phyloP scores from a whole-genome alignment of 23 tunicate genomes.

The Styela clava region DNA sequence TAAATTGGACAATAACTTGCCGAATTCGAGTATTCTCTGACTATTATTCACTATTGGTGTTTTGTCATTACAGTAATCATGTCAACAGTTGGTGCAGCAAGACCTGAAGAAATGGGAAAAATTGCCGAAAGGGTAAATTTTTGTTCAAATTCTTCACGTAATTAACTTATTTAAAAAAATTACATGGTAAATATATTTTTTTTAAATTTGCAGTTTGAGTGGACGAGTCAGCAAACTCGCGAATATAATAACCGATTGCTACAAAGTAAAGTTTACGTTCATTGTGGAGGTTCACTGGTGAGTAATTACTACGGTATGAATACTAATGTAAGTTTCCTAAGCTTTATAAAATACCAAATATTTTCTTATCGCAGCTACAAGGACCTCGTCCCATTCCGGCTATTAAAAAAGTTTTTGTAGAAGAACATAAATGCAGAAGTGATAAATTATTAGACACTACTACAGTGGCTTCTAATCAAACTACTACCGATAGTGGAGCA shows the following conservation, averaged over 20 bases:
- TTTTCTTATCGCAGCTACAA: background rate
- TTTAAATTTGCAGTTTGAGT: background rate
- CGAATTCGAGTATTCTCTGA: too few species aligned
- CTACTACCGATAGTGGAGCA: background rate
- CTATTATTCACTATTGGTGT: too few species aligned
- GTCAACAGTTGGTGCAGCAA: constrained; percentile 14
- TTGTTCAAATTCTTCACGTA: background rate
- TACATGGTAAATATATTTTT: background rate
- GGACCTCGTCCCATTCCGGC: constrained; percentile 4
- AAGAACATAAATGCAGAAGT: background rate
- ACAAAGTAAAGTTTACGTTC: constrained; percentile 18
- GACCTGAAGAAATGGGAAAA: constrained; percentile 9
- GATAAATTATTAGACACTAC: background rate
- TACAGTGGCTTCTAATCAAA: background rate
- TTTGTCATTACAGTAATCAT: constrained; percentile 15
- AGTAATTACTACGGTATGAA: too few species aligned
- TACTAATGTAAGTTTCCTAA: too few species aligned
- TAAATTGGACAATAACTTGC: too few species aligned
- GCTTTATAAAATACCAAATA: too few species aligned
- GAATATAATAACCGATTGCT: constrained; percentile 2
- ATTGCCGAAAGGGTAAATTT: background rate
- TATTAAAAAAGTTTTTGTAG: background rate
- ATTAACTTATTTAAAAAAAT: background rate
- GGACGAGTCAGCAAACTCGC: constrained; percentile 10
- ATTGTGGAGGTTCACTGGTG: constrained; percentile 9